These are phyloP conservation scores for Drosophila albomicans DNA, from an alignment of 1,140 invertebrate genomes.

Conservation along the genomic window DNA sequence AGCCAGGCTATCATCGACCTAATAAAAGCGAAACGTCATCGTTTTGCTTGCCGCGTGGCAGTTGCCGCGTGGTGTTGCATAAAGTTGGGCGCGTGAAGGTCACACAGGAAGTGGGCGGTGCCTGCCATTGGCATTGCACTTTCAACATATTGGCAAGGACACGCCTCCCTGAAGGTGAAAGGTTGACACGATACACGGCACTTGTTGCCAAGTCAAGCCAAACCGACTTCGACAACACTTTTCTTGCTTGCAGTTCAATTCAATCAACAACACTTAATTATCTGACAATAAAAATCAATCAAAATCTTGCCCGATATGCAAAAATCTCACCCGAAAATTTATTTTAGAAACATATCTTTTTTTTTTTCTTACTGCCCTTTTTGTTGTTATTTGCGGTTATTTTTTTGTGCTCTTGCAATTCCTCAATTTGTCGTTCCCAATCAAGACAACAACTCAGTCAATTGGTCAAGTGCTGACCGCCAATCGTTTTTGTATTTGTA, in stretches of 20 bases:
- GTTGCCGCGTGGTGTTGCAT: conserved; percentile 50
- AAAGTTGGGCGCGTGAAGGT: conserved; percentile 66
- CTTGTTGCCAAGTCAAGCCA: conserved; percentile 59
- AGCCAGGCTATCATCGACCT: conserved; percentile 66
- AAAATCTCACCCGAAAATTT: conserved; percentile 37
- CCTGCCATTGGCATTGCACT: conserved; percentile 56
- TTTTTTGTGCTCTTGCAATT: conserved; percentile 25
- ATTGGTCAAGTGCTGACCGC: conserved; percentile 76
- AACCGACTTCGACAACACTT: conserved; percentile 5
- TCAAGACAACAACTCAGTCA: conserved; percentile 69
- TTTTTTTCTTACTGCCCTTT: conserved; percentile 30
- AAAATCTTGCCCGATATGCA: conserved; percentile 32
- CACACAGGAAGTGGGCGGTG: conserved; percentile 56
- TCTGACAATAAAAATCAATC: conserved; percentile 76
- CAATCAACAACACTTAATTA: conserved; percentile 52
- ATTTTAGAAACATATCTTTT: conserved; percentile 8
- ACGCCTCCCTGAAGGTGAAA: conserved; percentile 48
- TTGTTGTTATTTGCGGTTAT: conserved; percentile 3
- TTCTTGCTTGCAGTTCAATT: not conserved
- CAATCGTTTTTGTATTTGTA: conserved; percentile 65
- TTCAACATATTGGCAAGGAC: conserved; percentile 62
- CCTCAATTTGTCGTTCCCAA: conserved; percentile 54
- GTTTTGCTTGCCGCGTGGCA: conserved; percentile 17
- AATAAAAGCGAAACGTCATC: conserved; percentile 76
- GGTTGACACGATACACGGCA: conserved; percentile 49